Evolutionary conservation across 1,140 invertebrate species (phyloP), one percentile per base, ranked within the genome.

Genomic region (Drosophila mayri): DNA sequence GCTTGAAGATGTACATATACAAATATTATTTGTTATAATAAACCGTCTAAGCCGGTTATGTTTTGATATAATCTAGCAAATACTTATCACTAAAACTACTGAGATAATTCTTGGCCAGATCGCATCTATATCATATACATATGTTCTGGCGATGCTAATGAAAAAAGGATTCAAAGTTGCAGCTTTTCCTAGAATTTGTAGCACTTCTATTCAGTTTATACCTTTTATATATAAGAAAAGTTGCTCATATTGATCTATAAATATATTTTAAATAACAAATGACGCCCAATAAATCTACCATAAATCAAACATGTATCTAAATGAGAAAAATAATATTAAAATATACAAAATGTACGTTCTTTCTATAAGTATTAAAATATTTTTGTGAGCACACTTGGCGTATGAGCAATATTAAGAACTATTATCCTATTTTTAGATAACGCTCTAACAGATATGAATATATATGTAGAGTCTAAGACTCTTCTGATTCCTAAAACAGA

Each of bases 11-110:
- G 12, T 20, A n/a, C n/a, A n/a, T n/a, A 2, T 20, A 52, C 0
- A 28, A 49, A 30, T 30, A 22, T 37, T 10, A 37, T 11, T 22
- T 54, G 11, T 12, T 7, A 8, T 10, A 5, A 10, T 54, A 54
- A 20, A 54, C 50, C 50, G 50, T 54, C 50, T 54, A 54, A 37
- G 32, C 18, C 50, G 50, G 32, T 16, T 54, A 35, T 14, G 12
- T 35, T 4, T 20, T 22, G 18, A 12, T 14, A 5, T 54, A 37
- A 54, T 37, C 32, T 37, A 20, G 50, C 8, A 37, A 35, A 37
- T 22, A 22, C 18, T 22, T 54, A 54, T 22, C 6, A 22, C 14
- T 54, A 37, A 54, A 22, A 22, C 35, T 54, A 37, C 32, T 37
- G 20, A 54, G 32, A 54, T 37, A 54, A 16, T 37, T 10, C 18